Percentiles rank a stretch among this genome's conserved stretches.
phyloP scores from a whole-genome alignment of 2,888 invertebrate genomes.

The Apodemia hepburni region DNA sequence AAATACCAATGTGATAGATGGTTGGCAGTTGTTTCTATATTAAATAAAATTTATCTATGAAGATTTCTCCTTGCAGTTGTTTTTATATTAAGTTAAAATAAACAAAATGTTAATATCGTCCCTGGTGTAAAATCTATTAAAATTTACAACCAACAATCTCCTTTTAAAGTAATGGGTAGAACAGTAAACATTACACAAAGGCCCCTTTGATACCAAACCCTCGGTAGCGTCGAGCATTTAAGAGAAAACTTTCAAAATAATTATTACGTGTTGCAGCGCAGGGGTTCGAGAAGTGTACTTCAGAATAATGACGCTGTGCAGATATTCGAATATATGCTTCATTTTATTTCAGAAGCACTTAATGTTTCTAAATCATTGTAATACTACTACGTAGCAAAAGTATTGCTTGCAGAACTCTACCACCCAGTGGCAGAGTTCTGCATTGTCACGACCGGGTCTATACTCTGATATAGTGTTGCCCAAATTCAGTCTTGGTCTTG shows the following conservation, averaged over 20 bases:
- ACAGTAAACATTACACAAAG: constrained; percentile 40
- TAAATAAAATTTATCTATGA: too few relatives aligned
- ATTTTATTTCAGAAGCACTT: constrained; percentile 15
- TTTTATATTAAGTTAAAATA: too few relatives aligned
- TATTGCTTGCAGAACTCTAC: too few relatives aligned
- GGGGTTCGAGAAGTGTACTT: constrained; percentile 58
- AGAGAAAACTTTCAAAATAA: constrained; percentile 70
- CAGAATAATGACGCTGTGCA: constrained; percentile 55
- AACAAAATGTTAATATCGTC: not conserved
- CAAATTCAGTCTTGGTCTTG: too few relatives aligned
- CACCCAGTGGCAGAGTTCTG: too few relatives aligned
- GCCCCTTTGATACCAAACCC: constrained; percentile 56
- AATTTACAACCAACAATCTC: constrained; percentile 21
- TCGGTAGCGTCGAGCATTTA: constrained; percentile 42
- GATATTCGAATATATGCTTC: constrained; percentile 32
- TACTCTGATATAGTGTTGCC: too few relatives aligned
- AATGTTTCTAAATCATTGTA: not conserved
- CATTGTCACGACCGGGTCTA: too few relatives aligned
- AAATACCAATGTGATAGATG: too few relatives aligned
- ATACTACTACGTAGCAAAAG: not conserved
- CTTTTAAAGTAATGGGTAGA: constrained; percentile 32
- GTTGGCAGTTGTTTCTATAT: too few relatives aligned
- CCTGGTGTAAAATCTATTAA: constrained; percentile 7
- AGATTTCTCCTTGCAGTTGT: too few relatives aligned
- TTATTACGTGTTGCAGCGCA: constrained; percentile 55